Conservation (phyloP, 2,888 invertebrate genomes). For the Pogonocherus hispidulus region DNA sequence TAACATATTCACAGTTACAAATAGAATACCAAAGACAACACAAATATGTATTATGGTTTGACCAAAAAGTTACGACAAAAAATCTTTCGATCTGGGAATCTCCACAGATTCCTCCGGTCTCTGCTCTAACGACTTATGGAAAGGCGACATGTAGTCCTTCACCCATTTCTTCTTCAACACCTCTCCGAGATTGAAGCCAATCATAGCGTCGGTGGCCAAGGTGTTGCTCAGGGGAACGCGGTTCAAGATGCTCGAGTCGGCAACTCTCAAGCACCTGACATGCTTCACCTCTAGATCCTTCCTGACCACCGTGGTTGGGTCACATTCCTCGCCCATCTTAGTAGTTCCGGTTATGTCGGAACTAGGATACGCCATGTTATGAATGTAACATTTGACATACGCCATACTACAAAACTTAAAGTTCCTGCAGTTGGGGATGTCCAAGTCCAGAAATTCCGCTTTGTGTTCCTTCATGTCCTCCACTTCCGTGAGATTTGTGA, state of each 20-base stretch:
- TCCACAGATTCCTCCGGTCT: no score
- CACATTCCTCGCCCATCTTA: conserved; percentile 63
- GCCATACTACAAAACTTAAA: conserved; percentile 67
- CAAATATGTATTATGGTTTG: no score
- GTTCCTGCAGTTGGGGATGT: conserved; percentile 64
- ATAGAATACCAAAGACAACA: no score
- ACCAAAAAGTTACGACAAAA: no score
- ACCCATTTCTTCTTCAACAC: conserved; percentile 64
- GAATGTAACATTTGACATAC: conserved; percentile 71
- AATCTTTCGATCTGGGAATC: no score
- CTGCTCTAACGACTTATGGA: conserved; percentile 1
- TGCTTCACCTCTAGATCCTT: conserved; percentile 65
- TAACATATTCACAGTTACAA: no score
- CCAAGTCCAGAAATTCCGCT: conserved; percentile 63
- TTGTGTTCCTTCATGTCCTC: conserved; percentile 50
- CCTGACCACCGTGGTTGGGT: conserved; percentile 66
- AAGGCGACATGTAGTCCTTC: conserved; percentile 49
- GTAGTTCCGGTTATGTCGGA: conserved; percentile 57
- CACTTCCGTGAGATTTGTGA: conserved; percentile 49
- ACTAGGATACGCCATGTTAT: conserved; percentile 52
- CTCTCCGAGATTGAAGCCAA: conserved; percentile 71
- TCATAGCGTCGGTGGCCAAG: conserved; percentile 72
- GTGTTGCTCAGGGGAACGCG: conserved; percentile 65
- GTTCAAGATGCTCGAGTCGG: conserved; percentile 68
- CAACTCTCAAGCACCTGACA: conserved; percentile 67